Evolutionary conservation across 2,888 invertebrate genomes (phyloP).

Genomic region (Eupelmus urozonus): DNA sequence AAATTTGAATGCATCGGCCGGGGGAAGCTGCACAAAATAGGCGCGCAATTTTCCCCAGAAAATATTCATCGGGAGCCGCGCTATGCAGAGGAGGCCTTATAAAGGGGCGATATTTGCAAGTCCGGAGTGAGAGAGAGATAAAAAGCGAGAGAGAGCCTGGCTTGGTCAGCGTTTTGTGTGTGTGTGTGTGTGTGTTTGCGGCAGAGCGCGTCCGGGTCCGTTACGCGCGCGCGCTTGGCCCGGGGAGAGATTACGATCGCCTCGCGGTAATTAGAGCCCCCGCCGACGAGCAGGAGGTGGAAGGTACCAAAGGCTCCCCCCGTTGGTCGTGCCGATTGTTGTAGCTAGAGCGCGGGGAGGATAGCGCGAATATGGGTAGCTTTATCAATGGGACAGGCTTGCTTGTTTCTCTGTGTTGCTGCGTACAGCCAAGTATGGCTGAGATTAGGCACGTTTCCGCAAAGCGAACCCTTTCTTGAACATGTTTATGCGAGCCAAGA

Average conservation of each 20-base stretch:
- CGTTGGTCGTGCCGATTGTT: too few species aligned
- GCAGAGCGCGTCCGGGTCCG: constrained; percentile 22
- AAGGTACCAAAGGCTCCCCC: too few species aligned
- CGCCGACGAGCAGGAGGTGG: background rate
- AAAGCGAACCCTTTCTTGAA: background rate
- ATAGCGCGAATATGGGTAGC: too few species aligned
- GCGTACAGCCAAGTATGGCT: too few species aligned
- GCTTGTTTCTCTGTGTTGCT: background rate
- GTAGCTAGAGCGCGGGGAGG: too few species aligned
- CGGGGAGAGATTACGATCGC: constrained; percentile 38
- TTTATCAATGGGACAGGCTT: constrained; percentile 9
- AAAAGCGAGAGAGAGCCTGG: background rate
- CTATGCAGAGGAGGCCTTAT: background rate
- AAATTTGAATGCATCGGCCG: background rate
- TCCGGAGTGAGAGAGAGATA: background rate
- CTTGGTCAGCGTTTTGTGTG: background rate
- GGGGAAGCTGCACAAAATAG: background rate
- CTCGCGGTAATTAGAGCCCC: constrained; percentile 31
- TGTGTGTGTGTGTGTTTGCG: too few species aligned
- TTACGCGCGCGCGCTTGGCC: constrained; percentile 21
- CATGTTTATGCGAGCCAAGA: background rate
- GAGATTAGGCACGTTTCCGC: constrained; percentile 36
- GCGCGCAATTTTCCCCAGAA: constrained; percentile 10
- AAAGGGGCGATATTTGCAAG: constrained; percentile 7
- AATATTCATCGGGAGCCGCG: constrained; percentile 12